Base-by-base conservation (phyloP, 2,888 invertebrate genomes). In the Chrysolina haemoptera region DNA sequence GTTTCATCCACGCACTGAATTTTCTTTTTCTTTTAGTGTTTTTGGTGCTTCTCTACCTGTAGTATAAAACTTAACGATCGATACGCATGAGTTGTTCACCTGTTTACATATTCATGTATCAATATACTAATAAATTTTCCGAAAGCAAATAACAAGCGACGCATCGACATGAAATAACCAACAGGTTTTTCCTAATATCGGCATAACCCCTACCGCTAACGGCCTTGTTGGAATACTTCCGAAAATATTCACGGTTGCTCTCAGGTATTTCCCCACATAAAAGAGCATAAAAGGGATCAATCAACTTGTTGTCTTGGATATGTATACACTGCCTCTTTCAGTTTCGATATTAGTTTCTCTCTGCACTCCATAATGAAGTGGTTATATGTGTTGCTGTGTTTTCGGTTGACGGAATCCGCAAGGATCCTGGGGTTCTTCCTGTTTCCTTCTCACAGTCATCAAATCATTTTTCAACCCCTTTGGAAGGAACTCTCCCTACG, bases 401-500 rank as follows among this genome's bases (percentile, higher is more conserved):
- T 59, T 35, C n/a, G 27, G 14, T 35, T 14, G 14, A 27, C 55
- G 20, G 18, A 67, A n/a, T 63, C 79, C 59, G 80, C 80, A 1
- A 77, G 73, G 53, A 82, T 82, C 53, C 71, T 83, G 20, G 78
- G 80, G 12, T 77, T 80, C 0, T 80, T 82, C 43, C 75, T 78
- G 18, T 69, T 79, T 16, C 82, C 84, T 12, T 82, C 82, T 6
- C 74, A 76, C 48, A 83, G 83, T 55, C 83, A 84, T 62, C 84
- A 84, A 74, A 62, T 73, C 3, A 80, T 81, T 4, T 84, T 76
- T 62, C 82, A 78, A 73, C 73, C 82, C 12, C 76, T 84, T 22
- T 85, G 82, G 82, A 79, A 74, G 65, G 84, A 82, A 77, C 72
- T 85, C 22, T 83, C 83, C 22, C 78, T 82, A 67, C 78, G 82